These are phyloP conservation scores for Anagrus nilaparvatae DNA, from an alignment of 1,140 invertebrate genomes.

Conservation along the genomic window DNA sequence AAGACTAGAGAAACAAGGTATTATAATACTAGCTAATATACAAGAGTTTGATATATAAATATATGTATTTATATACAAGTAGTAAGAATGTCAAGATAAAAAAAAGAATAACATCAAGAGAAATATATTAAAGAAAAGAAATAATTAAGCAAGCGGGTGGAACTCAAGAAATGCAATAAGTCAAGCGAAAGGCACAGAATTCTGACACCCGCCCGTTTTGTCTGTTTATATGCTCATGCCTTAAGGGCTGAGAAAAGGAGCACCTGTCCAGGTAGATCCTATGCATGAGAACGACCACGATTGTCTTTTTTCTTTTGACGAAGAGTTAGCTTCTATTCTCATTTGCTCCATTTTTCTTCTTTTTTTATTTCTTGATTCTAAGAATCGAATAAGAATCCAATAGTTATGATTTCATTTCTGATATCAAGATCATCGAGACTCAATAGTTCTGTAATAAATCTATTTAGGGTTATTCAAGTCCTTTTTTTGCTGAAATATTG, in stretches of 20 bases:
- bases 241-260: conserved; percentile 24
- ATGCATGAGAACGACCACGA: too few relatives aligned
- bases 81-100: not conserved
- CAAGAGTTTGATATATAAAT: not conserved
- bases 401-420: conserved; percentile 38
- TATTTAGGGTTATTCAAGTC: conserved; percentile 1
- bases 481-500: conserved; percentile 28
- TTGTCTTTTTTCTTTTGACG: conserved; percentile 1
- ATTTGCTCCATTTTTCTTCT: not conserved
- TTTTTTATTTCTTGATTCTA: not conserved
- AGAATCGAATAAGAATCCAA: not conserved
- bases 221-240: too few relatives aligned
- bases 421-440: conserved; percentile 36
- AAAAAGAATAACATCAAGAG: not conserved
- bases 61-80: not conserved
- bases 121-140: conserved; percentile 21
- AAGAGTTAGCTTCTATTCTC: conserved; percentile 1
- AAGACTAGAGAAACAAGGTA: not conserved
- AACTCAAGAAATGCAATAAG: conserved; percentile 37
- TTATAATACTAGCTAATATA: conserved; percentile 1
- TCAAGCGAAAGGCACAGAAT: conserved; percentile 34
- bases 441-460: conserved; percentile 24
- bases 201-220: conserved; percentile 29
- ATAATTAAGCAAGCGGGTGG: conserved; percentile 30
- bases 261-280: conserved; percentile 42